Evolutionary conservation across 2,113 vertebrate genomes (phyloP).

Genomic region (Melanotaenia duboulayi): DNA sequence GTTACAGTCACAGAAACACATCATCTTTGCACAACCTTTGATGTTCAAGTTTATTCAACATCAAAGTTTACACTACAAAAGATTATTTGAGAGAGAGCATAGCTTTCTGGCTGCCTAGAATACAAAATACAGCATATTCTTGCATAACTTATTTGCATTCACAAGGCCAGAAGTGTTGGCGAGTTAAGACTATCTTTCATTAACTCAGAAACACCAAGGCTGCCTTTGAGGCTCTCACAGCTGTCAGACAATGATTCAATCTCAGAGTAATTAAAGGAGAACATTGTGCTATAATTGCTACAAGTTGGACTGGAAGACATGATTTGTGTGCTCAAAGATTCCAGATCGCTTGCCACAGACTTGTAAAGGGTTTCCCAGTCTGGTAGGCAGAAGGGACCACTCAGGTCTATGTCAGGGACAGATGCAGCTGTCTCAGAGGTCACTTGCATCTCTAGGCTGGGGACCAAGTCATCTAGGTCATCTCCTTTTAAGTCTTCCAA

Average conservation of each 20-base stretch:
- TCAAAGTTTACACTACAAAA: conserved; percentile 65
- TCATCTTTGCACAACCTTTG: conserved; percentile 54
- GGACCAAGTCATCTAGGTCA: conserved; percentile 85
- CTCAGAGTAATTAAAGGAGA: conserved; percentile 92
- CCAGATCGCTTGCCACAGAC: conserved; percentile 87
- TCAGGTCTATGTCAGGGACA: conserved; percentile 94
- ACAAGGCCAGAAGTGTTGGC: conserved; percentile 87
- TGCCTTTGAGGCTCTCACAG: conserved; percentile 85
- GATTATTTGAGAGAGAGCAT: conserved; percentile 56
- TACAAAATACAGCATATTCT: conserved; percentile 42
- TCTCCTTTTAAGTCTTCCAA: conserved; percentile 81
- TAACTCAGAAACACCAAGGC: conserved; percentile 88
- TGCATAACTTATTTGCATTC: conserved; percentile 71
- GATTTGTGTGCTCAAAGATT: conserved; percentile 89
- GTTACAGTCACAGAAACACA: conserved; percentile 68
- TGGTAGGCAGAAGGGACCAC: conserved; percentile 88
- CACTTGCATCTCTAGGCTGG: conserved; percentile 80
- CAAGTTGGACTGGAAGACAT: conserved; percentile 92
- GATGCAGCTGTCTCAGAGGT: conserved; percentile 86
- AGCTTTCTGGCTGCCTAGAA: conserved; percentile 67
- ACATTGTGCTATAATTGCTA: conserved; percentile 88
- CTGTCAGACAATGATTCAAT: conserved; percentile 88
- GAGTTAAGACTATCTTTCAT: conserved; percentile 93
- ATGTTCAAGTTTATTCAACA: conserved; percentile 63
- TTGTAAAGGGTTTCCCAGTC: conserved; percentile 96